Base-by-base conservation (phyloP, 2,797 vertebrate genomes). In the Galaxias olidus region DNA sequence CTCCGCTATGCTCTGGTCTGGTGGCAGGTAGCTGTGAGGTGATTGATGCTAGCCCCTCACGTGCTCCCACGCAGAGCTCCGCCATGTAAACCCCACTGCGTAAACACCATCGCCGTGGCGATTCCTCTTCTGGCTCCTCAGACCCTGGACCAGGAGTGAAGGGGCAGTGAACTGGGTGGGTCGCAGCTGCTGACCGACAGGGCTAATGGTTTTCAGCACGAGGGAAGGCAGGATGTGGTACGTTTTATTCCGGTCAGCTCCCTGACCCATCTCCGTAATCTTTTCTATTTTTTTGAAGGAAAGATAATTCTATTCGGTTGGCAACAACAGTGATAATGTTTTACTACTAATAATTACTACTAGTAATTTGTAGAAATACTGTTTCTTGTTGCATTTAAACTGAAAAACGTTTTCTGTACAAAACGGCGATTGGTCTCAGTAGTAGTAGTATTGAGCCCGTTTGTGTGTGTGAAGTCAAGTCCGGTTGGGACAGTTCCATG, bases 21-120 rank as follows among this genome's bases (percentile, higher is more conserved):
- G 77, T 73, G 77, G 72, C 83, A 74, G 78, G 80, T 81, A 86
- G 75, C 79, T 85, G 73, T 73, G 43, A 55, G 12, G 46, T 90
- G 90, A 92, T 90, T 85, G 87, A 91, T 91, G 86, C 75, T 81
- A 79, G 78, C 76, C 71, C 45, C 30, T 30, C 30, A 6, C 30
- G 73, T 40, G 69, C 78, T 55, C 78, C 75, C 86, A 81, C 49
- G 79, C 86, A 63, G 80, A 77, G 85, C 61, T 50, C 72, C 67
- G 81, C 83, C 80, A 85, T 86, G 87, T 78, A 80, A 76, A 86
- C 76, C 86, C 88, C 89, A 89, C 88, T 87, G 88, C 82, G 89
- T 87, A 87, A 90, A 92, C 86, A 88, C 83, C 81, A 88, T 88
- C 80, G 84, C 85, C 79, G 83, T 61, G 77, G 81, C 54, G 82